Evolutionary conservation across 2,797 vertebrate species (phyloP).

Genomic region (Psittacula echo): DNA sequence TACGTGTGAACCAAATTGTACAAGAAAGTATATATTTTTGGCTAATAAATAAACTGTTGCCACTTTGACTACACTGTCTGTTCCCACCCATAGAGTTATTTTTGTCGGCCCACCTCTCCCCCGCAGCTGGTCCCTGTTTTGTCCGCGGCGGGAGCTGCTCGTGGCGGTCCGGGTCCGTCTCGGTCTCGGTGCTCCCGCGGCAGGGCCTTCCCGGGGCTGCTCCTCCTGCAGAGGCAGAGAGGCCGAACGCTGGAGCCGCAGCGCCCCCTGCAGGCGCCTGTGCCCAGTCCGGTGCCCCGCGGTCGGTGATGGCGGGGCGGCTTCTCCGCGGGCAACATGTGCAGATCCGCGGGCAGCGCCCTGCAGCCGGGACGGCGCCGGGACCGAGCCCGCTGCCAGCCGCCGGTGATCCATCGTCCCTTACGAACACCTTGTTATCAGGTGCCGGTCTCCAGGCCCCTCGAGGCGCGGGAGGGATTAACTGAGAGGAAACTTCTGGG

Average conservation of each 20-base stretch:
- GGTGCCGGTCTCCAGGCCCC: neutral
- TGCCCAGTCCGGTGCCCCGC: neutral
- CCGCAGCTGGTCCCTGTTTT: neutral
- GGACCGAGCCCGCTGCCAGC: neutral
- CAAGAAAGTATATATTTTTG: conserved; percentile 99
- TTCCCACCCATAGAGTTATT: conserved; percentile 35
- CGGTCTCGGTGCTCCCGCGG: neutral
- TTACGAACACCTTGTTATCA: neutral
- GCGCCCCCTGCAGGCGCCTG: conserved; percentile 24
- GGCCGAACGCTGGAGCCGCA: conserved; percentile 17
- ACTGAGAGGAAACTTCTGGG: neutral
- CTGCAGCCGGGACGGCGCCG: neutral
- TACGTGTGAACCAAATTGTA: conserved; percentile 99
- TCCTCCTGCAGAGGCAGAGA: neutral
- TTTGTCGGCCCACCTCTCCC: neutral
- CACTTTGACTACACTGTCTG: conserved; percentile 85
- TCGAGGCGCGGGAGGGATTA: neutral
- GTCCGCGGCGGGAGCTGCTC: neutral
- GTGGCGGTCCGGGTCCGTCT: neutral
- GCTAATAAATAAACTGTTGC: conserved; percentile 99
- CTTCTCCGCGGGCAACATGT: too few species aligned
- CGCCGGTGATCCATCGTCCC: neutral
- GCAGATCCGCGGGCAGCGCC: neutral
- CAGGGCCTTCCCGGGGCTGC: neutral
- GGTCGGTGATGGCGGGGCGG: neutral